Evolutionary conservation across 2,113 vertebrate species (phyloP).

Genomic region (Neogale vison): DNA sequence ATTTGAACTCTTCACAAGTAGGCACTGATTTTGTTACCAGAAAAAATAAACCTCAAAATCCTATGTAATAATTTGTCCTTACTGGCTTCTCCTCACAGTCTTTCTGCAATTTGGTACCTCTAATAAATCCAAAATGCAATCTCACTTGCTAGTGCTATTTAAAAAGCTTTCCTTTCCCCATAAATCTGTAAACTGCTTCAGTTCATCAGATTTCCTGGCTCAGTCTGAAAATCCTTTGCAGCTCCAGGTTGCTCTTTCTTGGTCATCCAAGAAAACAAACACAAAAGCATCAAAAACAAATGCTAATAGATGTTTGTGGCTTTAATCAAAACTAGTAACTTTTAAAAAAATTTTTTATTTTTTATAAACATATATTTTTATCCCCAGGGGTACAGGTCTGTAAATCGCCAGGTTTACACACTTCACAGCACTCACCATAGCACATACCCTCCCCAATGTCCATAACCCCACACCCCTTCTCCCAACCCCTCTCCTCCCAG

Average conservation of each 20-base stretch:
- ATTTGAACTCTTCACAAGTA: neutral
- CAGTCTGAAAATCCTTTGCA: neutral
- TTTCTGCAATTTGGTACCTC: neutral
- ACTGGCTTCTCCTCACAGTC: neutral
- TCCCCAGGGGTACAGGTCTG: too few relatives aligned
- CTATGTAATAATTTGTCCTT: neutral
- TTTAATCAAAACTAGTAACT: neutral
- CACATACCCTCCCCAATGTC: too few relatives aligned
- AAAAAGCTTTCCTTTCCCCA: slow-evolving; percentile 8
- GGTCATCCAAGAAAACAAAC: slow-evolving; percentile 41
- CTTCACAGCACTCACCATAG: too few relatives aligned
- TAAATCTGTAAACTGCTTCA: slow-evolving; percentile 25
- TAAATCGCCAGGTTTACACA: too few relatives aligned
- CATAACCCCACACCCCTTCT: too few relatives aligned
- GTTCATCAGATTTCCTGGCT: neutral
- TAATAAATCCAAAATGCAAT: slow-evolving; percentile 40
- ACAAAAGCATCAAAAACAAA: neutral
- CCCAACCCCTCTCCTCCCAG: too few relatives aligned
- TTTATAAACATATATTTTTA: too few relatives aligned
- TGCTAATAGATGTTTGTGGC: neutral
- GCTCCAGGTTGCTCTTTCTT: neutral
- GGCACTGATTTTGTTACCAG: neutral
- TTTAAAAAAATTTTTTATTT: too few relatives aligned
- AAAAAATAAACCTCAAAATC: neutral
- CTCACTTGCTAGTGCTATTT: neutral